A percentile compares a stretch with the other conserved stretches of the same genome.
Conservation (phyloP, 2,888 invertebrate species). For the Metellina segmentata region DNA sequence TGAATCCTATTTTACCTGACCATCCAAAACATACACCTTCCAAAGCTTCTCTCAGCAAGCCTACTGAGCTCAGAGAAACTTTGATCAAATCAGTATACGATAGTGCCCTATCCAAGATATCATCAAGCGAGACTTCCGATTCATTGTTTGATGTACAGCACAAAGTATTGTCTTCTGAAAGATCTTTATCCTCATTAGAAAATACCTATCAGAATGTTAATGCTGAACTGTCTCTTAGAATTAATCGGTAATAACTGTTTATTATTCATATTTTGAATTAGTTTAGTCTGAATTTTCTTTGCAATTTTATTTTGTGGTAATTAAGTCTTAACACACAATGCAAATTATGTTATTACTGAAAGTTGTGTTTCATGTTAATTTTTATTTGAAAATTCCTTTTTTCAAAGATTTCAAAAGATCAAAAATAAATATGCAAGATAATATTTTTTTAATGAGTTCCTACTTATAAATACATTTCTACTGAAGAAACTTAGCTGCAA, state of each 20-base stretch:
- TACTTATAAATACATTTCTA: no score
- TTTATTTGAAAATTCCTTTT: not conserved
- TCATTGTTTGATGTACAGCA: conserved; percentile 15
- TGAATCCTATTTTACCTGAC: conserved; percentile 5
- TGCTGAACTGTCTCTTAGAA: conserved; percentile 10
- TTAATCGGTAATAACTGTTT: conserved; percentile 21
- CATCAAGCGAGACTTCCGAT: conserved; percentile 19
- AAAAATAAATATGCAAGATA: no score
- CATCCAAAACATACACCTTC: conserved; percentile 5
- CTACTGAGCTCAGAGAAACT: not conserved
- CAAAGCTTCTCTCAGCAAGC: not conserved
- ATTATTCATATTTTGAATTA: not conserved
- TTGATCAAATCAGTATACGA: conserved; percentile 6
- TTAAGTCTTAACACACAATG: no score
- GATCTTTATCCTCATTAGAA: conserved; percentile 58
- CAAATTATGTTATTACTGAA: not conserved
- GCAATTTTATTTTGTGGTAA: not conserved
- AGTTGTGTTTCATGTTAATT: not conserved
- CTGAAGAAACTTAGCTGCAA: no score
- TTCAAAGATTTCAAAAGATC: not conserved
- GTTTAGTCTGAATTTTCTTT: not conserved
- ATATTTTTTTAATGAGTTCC: no score
- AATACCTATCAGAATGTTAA: conserved; percentile 31
- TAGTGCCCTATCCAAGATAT: conserved; percentile 10
- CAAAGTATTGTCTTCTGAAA: conserved; percentile 40